phyloP scores from a whole-genome alignment of 2,113 vertebrate species.

The Microcebus jonahi region DNA sequence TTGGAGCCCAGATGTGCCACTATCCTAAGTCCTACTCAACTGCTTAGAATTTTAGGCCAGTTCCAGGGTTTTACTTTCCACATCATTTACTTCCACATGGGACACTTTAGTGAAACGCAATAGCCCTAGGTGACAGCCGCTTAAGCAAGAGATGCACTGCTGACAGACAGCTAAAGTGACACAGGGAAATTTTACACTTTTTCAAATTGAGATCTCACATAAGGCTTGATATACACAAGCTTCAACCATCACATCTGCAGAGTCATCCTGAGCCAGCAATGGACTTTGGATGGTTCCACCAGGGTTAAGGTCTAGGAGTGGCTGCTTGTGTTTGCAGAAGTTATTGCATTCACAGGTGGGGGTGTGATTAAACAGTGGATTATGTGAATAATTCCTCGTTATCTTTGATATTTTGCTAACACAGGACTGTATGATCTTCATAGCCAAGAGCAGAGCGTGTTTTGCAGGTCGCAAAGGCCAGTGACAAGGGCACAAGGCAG shows the following conservation, averaged over 20 bases:
- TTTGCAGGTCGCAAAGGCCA: not conserved
- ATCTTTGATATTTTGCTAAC: not conserved
- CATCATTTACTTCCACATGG: not conserved
- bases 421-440: not conserved
- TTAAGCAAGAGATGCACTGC: rapidly evolving
- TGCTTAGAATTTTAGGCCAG: not conserved
- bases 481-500: not conserved
- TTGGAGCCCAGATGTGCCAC: not conserved
- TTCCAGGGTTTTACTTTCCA: not conserved
- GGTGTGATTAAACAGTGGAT: not conserved
- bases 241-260: not conserved
- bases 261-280: not conserved
- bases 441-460: not conserved
- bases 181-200: rapidly evolving
- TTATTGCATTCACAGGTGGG: not conserved
- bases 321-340: not conserved
- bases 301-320: not conserved
- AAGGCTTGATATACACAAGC: not conserved
- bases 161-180: not conserved
- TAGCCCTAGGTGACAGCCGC: not conserved
- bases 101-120: not conserved
- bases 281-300: not conserved
- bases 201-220: not conserved
- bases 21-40: not conserved
- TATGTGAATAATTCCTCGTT: not conserved